phyloP scores from a whole-genome alignment of 1,140 invertebrate genomes.

The Ectropis grisescens region DNA sequence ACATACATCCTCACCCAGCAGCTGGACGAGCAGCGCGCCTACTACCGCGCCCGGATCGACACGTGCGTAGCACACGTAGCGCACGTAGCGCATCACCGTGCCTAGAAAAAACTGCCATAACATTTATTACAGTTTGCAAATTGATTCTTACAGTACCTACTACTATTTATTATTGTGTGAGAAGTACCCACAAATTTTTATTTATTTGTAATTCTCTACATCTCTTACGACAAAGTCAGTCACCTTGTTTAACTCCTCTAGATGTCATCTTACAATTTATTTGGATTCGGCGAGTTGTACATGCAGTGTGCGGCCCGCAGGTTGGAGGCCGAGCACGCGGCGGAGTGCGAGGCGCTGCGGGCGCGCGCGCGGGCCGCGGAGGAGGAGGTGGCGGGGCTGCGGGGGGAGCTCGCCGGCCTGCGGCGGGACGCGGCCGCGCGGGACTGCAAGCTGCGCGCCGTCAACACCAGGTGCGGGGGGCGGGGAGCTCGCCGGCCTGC shows the following conservation, averaged over 20 bases:
- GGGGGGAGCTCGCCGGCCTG: too few relatives aligned
- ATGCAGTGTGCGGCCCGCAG: too few relatives aligned
- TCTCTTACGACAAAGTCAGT: too few relatives aligned
- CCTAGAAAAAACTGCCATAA: slow-evolving; percentile 80
- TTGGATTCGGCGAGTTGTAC: slow-evolving; percentile 1
- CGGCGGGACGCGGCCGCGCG: too few relatives aligned
- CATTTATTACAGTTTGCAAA: slow-evolving; percentile 25
- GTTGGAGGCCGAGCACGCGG: slow-evolving; percentile 50
- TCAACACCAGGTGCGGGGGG: too few relatives aligned
- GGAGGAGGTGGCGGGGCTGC: slow-evolving; percentile 66
- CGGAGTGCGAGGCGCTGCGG: slow-evolving; percentile 52
- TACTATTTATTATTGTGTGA: too few relatives aligned
- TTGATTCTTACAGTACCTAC: too few relatives aligned
- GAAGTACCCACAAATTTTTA: too few relatives aligned
- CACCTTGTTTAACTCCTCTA: too few relatives aligned
- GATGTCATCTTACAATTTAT: background rate
- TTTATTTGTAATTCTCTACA: too few relatives aligned
- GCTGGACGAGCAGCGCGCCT: slow-evolving; percentile 92
- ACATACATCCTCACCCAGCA: slow-evolving; percentile 98
- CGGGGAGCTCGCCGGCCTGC: too few relatives aligned
- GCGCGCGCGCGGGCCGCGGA: slow-evolving; percentile 50
- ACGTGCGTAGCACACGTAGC: slow-evolving; percentile 87
- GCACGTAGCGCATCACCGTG: slow-evolving; percentile 96
- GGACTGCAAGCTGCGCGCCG: too few relatives aligned
- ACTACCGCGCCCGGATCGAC: slow-evolving; percentile 80